Evolutionary conservation across 2,113 vertebrate species (phyloP).

Genomic region (Upupa epops): DNA sequence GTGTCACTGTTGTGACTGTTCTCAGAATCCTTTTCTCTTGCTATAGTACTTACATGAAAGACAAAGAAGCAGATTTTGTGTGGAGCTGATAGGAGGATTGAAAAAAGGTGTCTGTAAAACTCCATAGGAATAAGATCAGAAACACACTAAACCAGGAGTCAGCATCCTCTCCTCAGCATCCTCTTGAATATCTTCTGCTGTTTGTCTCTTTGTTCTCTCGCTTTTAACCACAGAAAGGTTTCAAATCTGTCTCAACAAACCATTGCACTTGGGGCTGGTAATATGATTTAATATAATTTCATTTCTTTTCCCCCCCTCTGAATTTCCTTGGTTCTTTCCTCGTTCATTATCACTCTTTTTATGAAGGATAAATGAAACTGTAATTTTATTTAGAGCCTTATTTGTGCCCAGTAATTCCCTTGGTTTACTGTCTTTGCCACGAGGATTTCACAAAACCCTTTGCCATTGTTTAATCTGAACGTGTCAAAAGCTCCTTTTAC

Average conservation of each 20-base stretch:
- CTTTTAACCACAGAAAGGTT: not conserved
- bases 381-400: not conserved
- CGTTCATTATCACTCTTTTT: not conserved
- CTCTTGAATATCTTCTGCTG: not conserved
- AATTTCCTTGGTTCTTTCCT: not conserved
- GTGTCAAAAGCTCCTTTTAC: not conserved
- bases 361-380: not conserved
- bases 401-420: not conserved
- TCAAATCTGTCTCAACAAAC: not conserved
- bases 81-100: not conserved
- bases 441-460: not conserved
- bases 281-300: not conserved
- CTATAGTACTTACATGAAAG: not conserved
- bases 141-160: not conserved
- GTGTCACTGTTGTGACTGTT: not conserved
- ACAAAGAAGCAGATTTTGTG: not conserved
- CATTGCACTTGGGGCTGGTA: not conserved
- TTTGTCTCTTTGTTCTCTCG: not conserved
- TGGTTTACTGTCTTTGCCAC: not conserved
- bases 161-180: not conserved
- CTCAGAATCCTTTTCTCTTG: not conserved
- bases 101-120: not conserved
- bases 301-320: not conserved
- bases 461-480: not conserved
- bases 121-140: not conserved